Evolutionary conservation across 2,113 vertebrate genomes (phyloP).

Genomic region (Pedetes capensis): DNA sequence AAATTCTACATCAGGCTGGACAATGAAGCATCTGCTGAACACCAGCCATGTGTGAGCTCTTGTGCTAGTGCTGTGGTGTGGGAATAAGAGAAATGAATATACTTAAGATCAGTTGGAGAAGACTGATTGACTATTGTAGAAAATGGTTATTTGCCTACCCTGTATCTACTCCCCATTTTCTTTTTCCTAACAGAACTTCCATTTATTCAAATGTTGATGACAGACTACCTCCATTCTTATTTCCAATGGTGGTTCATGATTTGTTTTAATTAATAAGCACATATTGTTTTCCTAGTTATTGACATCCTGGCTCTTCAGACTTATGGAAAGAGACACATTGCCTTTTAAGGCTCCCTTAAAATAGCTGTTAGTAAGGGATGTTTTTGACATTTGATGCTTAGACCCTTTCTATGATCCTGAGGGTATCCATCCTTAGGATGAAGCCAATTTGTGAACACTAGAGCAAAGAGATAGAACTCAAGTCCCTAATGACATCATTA

Average conservation of each 20-base stretch:
- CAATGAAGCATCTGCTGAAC: background rate
- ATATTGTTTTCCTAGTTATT: background rate
- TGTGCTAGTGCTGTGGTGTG: background rate
- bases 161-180: background rate
- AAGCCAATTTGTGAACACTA: background rate
- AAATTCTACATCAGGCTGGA: background rate
- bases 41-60: background rate
- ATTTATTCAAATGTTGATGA: background rate
- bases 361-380: background rate
- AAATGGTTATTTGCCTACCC: background rate
- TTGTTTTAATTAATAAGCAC: background rate
- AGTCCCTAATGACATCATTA: background rate
- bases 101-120: background rate
- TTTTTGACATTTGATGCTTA: background rate
- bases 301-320: background rate
- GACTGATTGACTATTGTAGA: background rate
- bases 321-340: background rate
- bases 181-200: background rate
- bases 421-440: background rate
- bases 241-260: background rate
- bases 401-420: background rate
- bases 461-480: background rate
- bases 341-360: background rate
- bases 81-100: background rate
- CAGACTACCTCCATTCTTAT: background rate